Conservation (phyloP, 2,888 invertebrate genomes). For the Eubasilissa splendida region DNA sequence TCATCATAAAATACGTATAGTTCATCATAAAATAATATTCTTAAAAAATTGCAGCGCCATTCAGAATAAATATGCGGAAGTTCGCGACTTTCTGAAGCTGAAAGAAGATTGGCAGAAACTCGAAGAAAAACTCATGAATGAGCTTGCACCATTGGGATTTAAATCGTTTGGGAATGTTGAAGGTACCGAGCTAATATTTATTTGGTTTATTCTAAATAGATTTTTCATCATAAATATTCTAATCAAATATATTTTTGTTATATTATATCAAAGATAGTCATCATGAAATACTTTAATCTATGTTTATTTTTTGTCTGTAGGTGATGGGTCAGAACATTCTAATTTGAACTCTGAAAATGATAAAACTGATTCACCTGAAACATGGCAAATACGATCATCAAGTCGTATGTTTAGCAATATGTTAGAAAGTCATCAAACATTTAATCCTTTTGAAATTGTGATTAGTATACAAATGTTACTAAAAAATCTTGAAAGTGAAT, state of each 20-base stretch:
- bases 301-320: background rate
- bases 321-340: background rate
- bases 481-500: slow-evolving; percentile 70
- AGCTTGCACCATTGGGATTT: slow-evolving; percentile 69
- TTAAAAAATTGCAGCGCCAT: slow-evolving; percentile 68
- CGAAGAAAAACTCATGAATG: slow-evolving; percentile 73
- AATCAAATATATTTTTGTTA: background rate
- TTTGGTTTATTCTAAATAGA: too few species aligned
- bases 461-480: slow-evolving; percentile 67
- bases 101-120: slow-evolving; percentile 75
- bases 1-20: too few species aligned
- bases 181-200: too few species aligned
- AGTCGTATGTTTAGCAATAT: slow-evolving; percentile 38
- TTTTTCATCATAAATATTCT: background rate
- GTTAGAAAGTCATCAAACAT: slow-evolving; percentile 50
- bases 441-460: slow-evolving; percentile 63
- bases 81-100: slow-evolving; percentile 76
- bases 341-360: slow-evolving; percentile 6
- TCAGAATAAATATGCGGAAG: slow-evolving; percentile 75
- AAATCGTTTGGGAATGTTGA: slow-evolving; percentile 61
- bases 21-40: too few species aligned
- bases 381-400: slow-evolving; percentile 15
- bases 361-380: background rate
- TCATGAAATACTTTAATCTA: background rate
- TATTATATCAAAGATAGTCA: too few species aligned